phyloP scores from a whole-genome alignment of 2,797 vertebrate species.

The Threskiornis aethiopicus region DNA sequence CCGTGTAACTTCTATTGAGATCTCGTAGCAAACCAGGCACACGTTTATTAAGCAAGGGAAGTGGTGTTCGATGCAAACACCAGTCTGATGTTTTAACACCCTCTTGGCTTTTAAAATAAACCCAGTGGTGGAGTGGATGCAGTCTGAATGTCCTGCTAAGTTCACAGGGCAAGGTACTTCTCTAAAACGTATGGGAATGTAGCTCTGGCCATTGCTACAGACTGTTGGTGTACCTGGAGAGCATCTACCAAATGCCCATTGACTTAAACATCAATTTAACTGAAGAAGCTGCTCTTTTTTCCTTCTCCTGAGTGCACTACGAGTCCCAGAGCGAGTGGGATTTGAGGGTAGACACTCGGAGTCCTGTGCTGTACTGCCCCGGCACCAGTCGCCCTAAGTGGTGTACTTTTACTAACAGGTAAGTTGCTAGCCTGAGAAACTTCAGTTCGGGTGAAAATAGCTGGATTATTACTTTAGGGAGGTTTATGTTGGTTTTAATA shows the following conservation, averaged over 20 bases:
- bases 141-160: background rate
- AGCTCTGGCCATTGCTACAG: background rate
- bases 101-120: background rate
- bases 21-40: background rate
- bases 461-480: background rate
- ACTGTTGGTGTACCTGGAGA: background rate
- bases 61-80: background rate
- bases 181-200: background rate
- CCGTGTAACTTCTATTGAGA: background rate
- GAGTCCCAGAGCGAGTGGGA: background rate
- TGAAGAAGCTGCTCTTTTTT: background rate
- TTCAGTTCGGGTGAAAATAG: background rate
- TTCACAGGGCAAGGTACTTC: background rate
- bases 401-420: background rate
- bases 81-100: background rate
- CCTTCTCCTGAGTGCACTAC: background rate
- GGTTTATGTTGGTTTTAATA: background rate
- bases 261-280: background rate
- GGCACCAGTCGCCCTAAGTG: background rate
- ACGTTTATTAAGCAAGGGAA: background rate
- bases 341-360: background rate
- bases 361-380: fast-evolving
- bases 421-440: background rate
- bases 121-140: background rate
- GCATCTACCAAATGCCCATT: background rate